Conservation (phyloP, 2,113 vertebrate species). For the Nannobrachium achirus region DNA sequence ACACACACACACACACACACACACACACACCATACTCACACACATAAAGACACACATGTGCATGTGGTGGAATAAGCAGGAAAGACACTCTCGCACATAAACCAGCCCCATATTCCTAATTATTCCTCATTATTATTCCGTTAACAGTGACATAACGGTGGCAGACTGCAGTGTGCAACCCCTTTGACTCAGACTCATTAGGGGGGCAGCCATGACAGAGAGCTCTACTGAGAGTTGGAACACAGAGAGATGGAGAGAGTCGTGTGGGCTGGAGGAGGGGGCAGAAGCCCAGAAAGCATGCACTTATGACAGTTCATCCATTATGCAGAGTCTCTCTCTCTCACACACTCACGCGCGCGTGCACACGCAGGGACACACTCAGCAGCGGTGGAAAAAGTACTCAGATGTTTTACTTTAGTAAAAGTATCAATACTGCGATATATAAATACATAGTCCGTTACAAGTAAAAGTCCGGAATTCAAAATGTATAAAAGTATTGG, state of each 20-base stretch:
- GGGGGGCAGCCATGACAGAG: constrained; percentile 21
- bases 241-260: constrained; percentile 19
- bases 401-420: too few relatives aligned
- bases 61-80: background rate
- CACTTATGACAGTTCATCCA: background rate
- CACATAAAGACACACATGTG: background rate
- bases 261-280: background rate
- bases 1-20: background rate
- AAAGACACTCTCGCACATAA: background rate
- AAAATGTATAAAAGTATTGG: too few relatives aligned
- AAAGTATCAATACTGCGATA: too few relatives aligned
- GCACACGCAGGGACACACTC: background rate
- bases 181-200: constrained; percentile 23
- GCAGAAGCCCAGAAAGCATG: background rate
- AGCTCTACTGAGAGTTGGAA: constrained; percentile 30
- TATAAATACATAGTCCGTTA: too few relatives aligned
- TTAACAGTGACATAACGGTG: background rate
- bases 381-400: too few relatives aligned
- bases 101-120: background rate
- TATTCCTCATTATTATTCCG: constrained; percentile 11
- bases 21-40: background rate
- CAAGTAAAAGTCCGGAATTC: too few relatives aligned
- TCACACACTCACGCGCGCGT: too few relatives aligned
- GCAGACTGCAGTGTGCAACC: constrained; percentile 14
- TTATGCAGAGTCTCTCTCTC: too few relatives aligned